Evolutionary conservation across 2,797 vertebrate species (phyloP).

Genomic region (Microctenopoma steveboyesi): DNA sequence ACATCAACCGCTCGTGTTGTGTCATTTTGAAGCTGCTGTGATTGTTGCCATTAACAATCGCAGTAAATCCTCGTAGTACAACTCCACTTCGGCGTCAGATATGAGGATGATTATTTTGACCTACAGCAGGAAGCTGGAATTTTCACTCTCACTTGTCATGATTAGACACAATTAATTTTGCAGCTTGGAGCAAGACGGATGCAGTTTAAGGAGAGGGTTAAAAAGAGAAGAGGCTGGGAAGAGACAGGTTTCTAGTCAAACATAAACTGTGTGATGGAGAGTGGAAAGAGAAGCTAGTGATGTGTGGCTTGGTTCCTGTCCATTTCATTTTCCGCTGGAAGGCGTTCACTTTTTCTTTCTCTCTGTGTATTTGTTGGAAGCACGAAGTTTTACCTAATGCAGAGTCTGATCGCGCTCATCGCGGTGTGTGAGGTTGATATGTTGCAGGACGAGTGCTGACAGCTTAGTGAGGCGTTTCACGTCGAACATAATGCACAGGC

Average conservation of each 20-base stretch:
- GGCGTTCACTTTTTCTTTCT: constrained; percentile 2
- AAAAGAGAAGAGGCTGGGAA: constrained; percentile 5
- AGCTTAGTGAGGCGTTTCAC: constrained; percentile 42
- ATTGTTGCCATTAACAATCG: constrained; percentile 27
- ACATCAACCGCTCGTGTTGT: constrained; percentile 12
- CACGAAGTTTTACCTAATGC: not conserved
- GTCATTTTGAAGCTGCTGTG: not conserved
- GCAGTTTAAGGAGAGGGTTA: constrained; percentile 18
- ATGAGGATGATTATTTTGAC: constrained; percentile 56
- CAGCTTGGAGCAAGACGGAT: constrained; percentile 16
- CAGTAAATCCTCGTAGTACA: constrained; percentile 27
- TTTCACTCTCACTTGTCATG: constrained; percentile 24
- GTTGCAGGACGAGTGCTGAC: constrained; percentile 20
- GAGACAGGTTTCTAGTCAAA: not conserved
- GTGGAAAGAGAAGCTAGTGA: constrained; percentile 23
- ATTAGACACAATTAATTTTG: constrained; percentile 45
- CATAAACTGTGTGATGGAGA: constrained; percentile 8
- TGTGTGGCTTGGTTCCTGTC: constrained; percentile 36
- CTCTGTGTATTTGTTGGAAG: constrained; percentile 34
- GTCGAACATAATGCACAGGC: constrained; percentile 48
- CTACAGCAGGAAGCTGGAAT: constrained; percentile 47
- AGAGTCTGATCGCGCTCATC: not conserved
- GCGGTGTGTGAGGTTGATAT: constrained; percentile 32
- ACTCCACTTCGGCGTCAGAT: constrained; percentile 23
- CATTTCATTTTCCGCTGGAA: constrained; percentile 45